Evolutionary conservation across 2,113 vertebrate species (phyloP), one percentile per base, ranked within the genome.

Genomic region (Candoia aspera): DNA sequence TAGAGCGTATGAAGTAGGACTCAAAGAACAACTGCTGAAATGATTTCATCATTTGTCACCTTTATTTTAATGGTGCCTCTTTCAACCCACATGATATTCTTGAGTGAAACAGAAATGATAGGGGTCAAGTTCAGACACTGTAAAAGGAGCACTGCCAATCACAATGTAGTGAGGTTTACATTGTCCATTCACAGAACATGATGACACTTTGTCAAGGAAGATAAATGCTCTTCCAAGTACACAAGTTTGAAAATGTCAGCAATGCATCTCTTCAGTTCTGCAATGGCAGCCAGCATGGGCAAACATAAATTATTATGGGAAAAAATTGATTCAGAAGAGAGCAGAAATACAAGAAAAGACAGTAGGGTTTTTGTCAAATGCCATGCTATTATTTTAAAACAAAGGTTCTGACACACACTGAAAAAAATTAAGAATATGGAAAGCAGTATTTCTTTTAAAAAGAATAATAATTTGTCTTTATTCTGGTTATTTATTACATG

Each of bases 201-300:
- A 93, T 96, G 96, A 96, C 96, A 97, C 29, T 1, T 90, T 94
- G 92, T 91, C 88, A 95, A 96, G 93, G 91, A 96, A 97, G 96
- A 97, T 94, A 95, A 97, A 97, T 96, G 85, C 21, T 91, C 87
- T 95, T 54, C 42, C 92, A 96, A 92, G 95, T 90, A 95, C n/a
- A 68, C 79, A 91, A 92, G 93, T 60, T 91, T 95, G 57, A 79
- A 96, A 94, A 95, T 87, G 85, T 84, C 68, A 95, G 64, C 73
- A 94, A 60, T 95, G 89, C 92, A 94, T 95, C 93, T 96, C 89
- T n/a, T 87, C 90, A 90, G 46, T 94, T 96, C 87, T 92, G 29
- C 86, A 92, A 95, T 17, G 94, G 96, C 90, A 96, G 83, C n/a
- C 37, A 59, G 93, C 86, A 91, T 94, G 86, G 92, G 93, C 92